Conservation (phyloP, 2,888 invertebrate species). For the Panopea generosa region DNA sequence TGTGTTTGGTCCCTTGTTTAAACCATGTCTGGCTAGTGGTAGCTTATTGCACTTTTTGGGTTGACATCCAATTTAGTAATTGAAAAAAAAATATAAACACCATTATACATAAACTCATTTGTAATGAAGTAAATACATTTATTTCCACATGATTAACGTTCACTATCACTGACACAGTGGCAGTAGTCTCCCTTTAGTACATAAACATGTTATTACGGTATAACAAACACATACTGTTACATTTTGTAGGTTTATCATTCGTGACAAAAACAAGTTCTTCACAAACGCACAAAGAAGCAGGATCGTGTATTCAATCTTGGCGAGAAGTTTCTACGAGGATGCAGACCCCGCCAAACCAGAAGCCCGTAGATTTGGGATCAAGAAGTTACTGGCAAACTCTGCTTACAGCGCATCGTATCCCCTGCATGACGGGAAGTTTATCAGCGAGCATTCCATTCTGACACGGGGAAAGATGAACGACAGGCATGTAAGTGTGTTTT, state of each 20-base stretch:
- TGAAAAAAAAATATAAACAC: too few species aligned
- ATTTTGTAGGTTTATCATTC: constrained; percentile 84
- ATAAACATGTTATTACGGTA: too few species aligned
- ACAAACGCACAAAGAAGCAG: constrained; percentile 94
- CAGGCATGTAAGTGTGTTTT: constrained; percentile 79
- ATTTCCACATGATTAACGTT: too few species aligned
- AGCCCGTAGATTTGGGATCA: constrained; percentile 79
- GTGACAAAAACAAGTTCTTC: constrained; percentile 95
- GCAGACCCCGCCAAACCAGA: constrained; percentile 57
- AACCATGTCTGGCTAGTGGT: too few species aligned
- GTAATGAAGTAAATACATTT: too few species aligned
- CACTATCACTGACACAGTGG: too few species aligned
- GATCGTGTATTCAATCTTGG: constrained; percentile 95
- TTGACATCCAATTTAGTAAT: too few species aligned
- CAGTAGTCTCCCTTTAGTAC: too few species aligned
- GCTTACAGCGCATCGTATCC: constrained; percentile 81
- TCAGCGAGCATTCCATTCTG: constrained; percentile 79
- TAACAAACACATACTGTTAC: too few species aligned
- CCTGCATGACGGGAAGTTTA: constrained; percentile 80
- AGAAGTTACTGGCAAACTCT: constrained; percentile 77
- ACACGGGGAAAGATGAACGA: constrained; percentile 77
- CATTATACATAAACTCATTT: too few species aligned
- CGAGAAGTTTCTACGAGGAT: constrained; percentile 94
- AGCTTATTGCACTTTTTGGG: too few species aligned
- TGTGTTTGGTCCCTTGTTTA: too few species aligned